These are phyloP conservation scores for Silurus aristotelis DNA, from an alignment of 2,797 vertebrate species.

Conservation along the genomic window DNA sequence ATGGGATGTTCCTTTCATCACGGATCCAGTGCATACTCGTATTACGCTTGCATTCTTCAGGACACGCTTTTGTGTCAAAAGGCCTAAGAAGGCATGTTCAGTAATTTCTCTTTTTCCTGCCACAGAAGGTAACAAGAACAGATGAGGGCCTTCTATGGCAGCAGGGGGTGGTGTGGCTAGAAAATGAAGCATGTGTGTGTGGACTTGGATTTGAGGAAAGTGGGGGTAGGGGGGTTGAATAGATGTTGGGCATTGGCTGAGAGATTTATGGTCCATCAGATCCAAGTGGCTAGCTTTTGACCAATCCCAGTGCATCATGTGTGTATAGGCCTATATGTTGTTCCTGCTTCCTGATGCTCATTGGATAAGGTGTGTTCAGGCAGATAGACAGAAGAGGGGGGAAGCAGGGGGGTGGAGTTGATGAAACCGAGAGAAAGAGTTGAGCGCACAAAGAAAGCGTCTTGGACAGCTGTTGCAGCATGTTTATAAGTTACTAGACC, in stretches of 20 bases:
- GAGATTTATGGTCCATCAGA: slow-evolving; percentile 68
- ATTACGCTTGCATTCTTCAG: slow-evolving; percentile 23
- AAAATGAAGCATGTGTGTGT: slow-evolving; percentile 22
- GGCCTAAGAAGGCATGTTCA: slow-evolving; percentile 64
- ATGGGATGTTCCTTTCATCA: background rate
- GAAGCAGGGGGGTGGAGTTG: slow-evolving; percentile 65
- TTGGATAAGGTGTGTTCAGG: slow-evolving; percentile 58
- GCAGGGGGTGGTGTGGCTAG: slow-evolving; percentile 52
- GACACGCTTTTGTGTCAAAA: slow-evolving; percentile 50
- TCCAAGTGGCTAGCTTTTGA: slow-evolving; percentile 65
- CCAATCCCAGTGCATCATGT: slow-evolving; percentile 55
- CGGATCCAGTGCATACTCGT: background rate
- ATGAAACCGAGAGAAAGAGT: slow-evolving; percentile 77
- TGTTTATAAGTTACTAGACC: slow-evolving; percentile 68
- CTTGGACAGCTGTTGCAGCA: slow-evolving; percentile 62
- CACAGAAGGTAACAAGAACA: slow-evolving; percentile 76
- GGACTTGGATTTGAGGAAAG: slow-evolving; percentile 43
- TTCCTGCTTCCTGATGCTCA: slow-evolving; percentile 56
- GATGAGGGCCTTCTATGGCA: slow-evolving; percentile 67
- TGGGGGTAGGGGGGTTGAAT: slow-evolving; percentile 52
- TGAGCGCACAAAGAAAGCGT: slow-evolving; percentile 55
- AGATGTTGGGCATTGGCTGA: slow-evolving; percentile 61
- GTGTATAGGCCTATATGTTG: slow-evolving; percentile 40
- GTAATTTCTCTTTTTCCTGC: slow-evolving; percentile 71
- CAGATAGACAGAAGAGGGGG: background rate